Evolutionary conservation across 2,888 invertebrate genomes (phyloP).

Genomic region (Diogma glabrata): DNA sequence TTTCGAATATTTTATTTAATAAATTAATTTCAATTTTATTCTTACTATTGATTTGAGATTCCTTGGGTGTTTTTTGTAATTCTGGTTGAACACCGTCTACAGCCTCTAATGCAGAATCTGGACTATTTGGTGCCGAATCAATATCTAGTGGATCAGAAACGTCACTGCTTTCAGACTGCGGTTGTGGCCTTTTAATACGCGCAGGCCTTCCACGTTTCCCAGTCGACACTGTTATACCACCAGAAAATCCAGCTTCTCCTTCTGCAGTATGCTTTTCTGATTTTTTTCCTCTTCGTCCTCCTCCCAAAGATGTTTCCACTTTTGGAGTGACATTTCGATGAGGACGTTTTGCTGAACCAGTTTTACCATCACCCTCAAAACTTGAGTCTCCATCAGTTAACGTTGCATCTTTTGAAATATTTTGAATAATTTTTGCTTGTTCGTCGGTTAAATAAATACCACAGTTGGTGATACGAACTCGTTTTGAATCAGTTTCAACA

Average conservation of each 20-base stretch:
- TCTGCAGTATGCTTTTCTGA: constrained; percentile 17
- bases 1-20: too few species aligned
- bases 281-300: constrained; percentile 19
- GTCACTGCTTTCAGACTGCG: constrained; percentile 19
- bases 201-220: constrained; percentile 11
- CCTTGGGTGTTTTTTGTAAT: constrained; percentile 40
- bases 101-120: constrained; percentile 32
- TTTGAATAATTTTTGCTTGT: constrained; percentile 40
- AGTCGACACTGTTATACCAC: constrained; percentile 14
- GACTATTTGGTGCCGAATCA: constrained; percentile 26
- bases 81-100: constrained; percentile 43
- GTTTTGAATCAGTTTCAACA: constrained; percentile 27
- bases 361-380: not conserved
- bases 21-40: too few species aligned
- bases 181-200: constrained; percentile 17
- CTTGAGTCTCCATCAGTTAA: not conserved
- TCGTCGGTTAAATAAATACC: constrained; percentile 45
- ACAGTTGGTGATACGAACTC: not conserved
- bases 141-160: constrained; percentile 18
- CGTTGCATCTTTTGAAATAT: not conserved
- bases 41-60: constrained; percentile 40
- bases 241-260: constrained; percentile 22
- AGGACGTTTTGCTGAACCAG: not conserved
- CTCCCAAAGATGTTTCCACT: not conserved
- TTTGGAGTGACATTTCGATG: constrained; percentile 7